Conservation (phyloP, 2,113 vertebrate species). For the Nycticebus coucang region DNA sequence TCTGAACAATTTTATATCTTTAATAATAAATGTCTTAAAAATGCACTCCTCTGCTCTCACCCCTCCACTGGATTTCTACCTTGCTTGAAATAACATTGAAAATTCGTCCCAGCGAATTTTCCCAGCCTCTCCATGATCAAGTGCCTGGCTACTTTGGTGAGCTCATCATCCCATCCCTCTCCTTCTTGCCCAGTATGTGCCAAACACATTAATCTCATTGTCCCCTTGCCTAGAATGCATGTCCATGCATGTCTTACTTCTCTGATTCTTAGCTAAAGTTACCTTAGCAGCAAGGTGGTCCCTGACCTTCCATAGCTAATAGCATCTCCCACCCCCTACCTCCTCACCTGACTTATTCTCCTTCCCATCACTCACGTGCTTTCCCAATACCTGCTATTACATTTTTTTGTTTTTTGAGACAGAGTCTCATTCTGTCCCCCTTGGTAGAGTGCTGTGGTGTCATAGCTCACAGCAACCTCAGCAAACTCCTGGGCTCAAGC, state of each 20-base stretch:
- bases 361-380: accelerated
- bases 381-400: background rate
- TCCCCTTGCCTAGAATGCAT: background rate
- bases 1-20: background rate
- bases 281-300: background rate
- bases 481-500: too few relatives aligned
- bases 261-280: too few relatives aligned
- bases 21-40: background rate
- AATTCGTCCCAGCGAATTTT: background rate
- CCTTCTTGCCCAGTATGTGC: background rate
- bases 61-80: background rate
- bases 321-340: background rate
- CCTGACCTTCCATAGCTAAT: background rate
- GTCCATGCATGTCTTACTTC: background rate
- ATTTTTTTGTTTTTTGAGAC: too few relatives aligned
- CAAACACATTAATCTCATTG: accelerated
- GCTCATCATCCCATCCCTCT: accelerated
- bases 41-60: background rate
- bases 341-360: background rate
- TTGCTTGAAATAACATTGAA: background rate
- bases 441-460: too few relatives aligned
- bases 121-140: background rate
- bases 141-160: background rate
- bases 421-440: too few relatives aligned
- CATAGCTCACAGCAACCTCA: too few relatives aligned